phyloP scores from a whole-genome alignment of 2,888 invertebrate species.

The Ganaspis brasiliensis region DNA sequence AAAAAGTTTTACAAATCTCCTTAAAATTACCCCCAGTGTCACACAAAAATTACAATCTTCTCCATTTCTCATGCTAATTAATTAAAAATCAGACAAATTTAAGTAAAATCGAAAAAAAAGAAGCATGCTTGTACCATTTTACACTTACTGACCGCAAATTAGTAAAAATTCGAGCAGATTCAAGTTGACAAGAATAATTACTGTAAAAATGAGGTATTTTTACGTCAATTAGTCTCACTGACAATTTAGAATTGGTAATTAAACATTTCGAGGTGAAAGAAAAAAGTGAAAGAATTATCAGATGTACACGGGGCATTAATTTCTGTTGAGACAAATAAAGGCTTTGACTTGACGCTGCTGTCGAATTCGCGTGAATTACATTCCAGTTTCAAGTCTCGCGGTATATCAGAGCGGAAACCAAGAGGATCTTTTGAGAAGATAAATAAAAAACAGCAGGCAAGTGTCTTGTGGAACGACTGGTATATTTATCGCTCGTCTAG shows the following conservation, averaged over 20 bases:
- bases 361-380: constrained; percentile 50
- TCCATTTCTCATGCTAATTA: too few species aligned
- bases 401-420: constrained; percentile 54
- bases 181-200: too few species aligned
- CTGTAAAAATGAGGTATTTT: background rate
- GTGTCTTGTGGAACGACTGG: constrained; percentile 60
- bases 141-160: too few species aligned
- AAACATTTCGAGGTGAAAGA: constrained; percentile 1
- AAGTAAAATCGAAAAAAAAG: too few species aligned
- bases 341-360: constrained; percentile 17
- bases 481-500: constrained; percentile 61
- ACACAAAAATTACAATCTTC: too few species aligned
- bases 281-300: constrained; percentile 20
- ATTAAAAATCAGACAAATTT: too few species aligned
- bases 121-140: too few species aligned
- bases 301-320: constrained; percentile 5
- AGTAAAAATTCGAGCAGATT: too few species aligned
- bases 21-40: too few species aligned
- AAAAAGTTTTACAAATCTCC: too few species aligned
- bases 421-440: constrained; percentile 53
- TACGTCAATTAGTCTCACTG: background rate
- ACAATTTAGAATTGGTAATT: background rate
- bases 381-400: constrained; percentile 54
- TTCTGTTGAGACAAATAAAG: background rate
- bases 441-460: constrained; percentile 55